Conservation (phyloP, 2,888 invertebrate genomes). For the Drosophila leonis region DNA sequence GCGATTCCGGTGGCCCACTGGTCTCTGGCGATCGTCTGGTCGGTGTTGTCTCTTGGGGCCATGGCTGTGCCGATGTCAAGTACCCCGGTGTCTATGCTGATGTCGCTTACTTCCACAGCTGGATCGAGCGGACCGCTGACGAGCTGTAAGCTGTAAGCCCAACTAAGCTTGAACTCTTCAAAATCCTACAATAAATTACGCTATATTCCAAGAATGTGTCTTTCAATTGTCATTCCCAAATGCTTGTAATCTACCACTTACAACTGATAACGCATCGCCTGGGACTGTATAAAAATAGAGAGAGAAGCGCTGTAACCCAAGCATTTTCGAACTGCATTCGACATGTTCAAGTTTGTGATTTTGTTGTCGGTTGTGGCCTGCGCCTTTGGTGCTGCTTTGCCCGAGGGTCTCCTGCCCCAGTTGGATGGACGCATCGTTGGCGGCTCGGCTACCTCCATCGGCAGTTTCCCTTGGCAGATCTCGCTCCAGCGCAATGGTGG, state of each 20-base stretch:
- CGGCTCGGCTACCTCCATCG: constrained; percentile 66
- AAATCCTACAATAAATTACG: constrained; percentile 46
- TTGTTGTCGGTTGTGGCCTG: constrained; percentile 60
- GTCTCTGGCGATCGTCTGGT: constrained; percentile 51
- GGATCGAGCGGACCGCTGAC: constrained; percentile 55
- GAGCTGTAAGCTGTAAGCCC: constrained; percentile 27
- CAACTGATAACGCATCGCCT: constrained; percentile 16
- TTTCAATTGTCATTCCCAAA: constrained; percentile 20
- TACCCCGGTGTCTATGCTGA: constrained; percentile 69
- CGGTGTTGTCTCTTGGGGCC: constrained; percentile 79
- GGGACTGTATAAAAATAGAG: constrained; percentile 38
- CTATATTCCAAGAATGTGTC: constrained; percentile 10
- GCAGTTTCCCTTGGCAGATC: constrained; percentile 73
- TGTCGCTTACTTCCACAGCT: constrained; percentile 54
- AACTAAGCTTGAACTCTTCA: constrained; percentile 23
- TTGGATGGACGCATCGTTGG: constrained; percentile 81
- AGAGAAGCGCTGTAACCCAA: constrained; percentile 6
- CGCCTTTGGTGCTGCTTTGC: constrained; percentile 64
- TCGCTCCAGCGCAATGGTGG: constrained; percentile 81
- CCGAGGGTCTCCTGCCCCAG: constrained; percentile 68
- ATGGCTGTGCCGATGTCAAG: constrained; percentile 65
- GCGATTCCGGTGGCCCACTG: constrained; percentile 80
- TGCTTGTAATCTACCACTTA: constrained; percentile 12
- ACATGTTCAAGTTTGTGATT: constrained; percentile 75
- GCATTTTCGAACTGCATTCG: constrained; percentile 81